Evolutionary conservation across 2,797 vertebrate species (phyloP), one percentile per base, ranked within the genome.

Genomic region (Artibeus jamaicensis): DNA sequence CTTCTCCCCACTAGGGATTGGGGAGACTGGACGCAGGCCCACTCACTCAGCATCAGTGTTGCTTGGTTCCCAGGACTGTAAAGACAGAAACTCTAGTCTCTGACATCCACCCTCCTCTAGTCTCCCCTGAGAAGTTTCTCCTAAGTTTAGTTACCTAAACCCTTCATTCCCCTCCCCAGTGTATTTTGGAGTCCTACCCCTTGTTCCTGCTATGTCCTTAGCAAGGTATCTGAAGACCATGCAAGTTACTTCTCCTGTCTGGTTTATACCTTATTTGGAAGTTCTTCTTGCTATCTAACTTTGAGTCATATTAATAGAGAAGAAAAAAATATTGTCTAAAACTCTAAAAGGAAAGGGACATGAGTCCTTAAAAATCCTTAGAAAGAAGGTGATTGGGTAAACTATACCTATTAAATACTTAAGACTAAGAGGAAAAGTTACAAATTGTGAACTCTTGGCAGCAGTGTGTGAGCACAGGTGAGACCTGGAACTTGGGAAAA

Each of bases 271-370:
- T 89, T 62, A 32, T 22, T 29, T 59, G 82, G 42, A 95, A 97
- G 96, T 96, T 91, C 97, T 95, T 97, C 88, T 55, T 85, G 37
- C 26, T 86, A 83, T 97, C 96, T 96, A 73, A 92, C 90, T 90
- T 89, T 21, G 53, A 94, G 70, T 86, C 42, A 16, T 86, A 67
- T 86, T 67, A 50, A 79, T 76, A 94, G 94, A 32, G 32, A 59
- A 79, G 32, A 14, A 78, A 94, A 94, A 86, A 48, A 15, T 22
- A 46, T 44, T 94, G 93, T 86, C 79, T 76, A 94, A 48, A 93
- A 59, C 46, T 34, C 29, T 11, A 12, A 79, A 46, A 89, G n/a
- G 79, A 89, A 32, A 95, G 32, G 76, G 21, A 73, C 34, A 44
- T 34, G 46, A 44, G 74, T 70, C 39, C 4, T 85, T 96, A 14